Percentiles rank a stretch among this genome's conserved stretches.
These are phyloP conservation scores for Calameuta idolon DNA, from an alignment of 2,888 invertebrate genomes.

Conservation along the genomic window DNA sequence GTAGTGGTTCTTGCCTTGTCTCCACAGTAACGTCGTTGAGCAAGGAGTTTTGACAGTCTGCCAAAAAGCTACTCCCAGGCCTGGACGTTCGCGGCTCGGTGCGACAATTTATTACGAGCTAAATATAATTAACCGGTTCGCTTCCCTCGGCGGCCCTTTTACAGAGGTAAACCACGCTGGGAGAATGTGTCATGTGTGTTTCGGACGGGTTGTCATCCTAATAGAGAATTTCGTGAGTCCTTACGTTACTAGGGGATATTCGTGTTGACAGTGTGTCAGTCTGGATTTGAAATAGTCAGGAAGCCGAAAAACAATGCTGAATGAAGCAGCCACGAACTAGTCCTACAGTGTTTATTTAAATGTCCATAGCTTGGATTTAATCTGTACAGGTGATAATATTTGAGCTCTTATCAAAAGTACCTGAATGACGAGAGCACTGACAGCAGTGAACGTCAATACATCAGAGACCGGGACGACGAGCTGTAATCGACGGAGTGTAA, in stretches of 20 bases:
- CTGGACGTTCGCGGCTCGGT: neutral
- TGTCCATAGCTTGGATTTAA: neutral
- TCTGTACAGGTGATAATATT: neutral
- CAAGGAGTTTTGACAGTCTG: neutral
- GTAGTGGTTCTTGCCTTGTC: constrained; percentile 1
- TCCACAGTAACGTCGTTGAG: neutral
- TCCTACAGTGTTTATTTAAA: neutral
- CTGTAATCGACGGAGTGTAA: neutral
- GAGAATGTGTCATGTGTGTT: neutral
- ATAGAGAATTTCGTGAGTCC: neutral
- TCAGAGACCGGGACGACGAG: neutral
- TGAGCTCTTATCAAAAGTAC: neutral
- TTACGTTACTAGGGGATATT: neutral
- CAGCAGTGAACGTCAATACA: neutral
- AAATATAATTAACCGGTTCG: neutral
- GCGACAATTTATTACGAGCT: neutral
- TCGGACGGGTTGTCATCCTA: neutral
- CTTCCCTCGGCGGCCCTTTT: neutral
- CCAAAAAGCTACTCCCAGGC: neutral
- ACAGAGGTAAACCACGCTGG: neutral
- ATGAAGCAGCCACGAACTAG: neutral
- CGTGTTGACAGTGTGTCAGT: neutral
- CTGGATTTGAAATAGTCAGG: neutral
- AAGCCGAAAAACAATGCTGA: neutral
- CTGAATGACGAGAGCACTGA: neutral